Base-by-base conservation (phyloP, 2,113 vertebrate genomes). In the Charadrius vociferus region DNA sequence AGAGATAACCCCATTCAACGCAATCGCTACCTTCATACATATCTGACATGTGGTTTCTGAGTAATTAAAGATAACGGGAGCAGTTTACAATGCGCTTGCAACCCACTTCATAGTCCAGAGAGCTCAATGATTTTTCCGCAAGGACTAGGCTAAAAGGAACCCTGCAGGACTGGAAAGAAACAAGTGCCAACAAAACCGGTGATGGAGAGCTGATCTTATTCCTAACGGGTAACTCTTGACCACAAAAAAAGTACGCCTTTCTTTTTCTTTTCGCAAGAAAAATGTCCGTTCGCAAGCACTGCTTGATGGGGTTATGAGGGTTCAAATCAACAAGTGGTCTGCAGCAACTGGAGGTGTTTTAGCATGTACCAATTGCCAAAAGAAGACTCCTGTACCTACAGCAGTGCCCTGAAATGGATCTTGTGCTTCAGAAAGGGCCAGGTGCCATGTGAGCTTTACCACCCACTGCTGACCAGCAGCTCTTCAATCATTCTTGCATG, bases 41-140 rank as follows among this genome's bases (percentile, higher is more conserved):
- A 87, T 85, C 72, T 93, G 96, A 97, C 97, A 97, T 97, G 98
- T 75, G 96, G 91, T 93, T 97, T 95, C 68, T 37, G 82, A 95
- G 93, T 97, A 98, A 98, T 97, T 97, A 97, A 98, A 97, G 94
- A 89, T 84, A 97, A 95, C 36, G 11, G 86, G 95, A 97, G 89
- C 91, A 93, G 94, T 96, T 96, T 96, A 98, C 87, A 95, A 88
- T 78, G 86, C 41, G 90, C 93, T 97, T 95, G 92, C 41, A 93
- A 93, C 68, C 63, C 67, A 91, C 91, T 95, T 96, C 79, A 93
- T 32, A 37, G 77, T 68, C 72, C 82, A 65, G 86, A 80, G 67
- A 43, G 34, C 90, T 95, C 93, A 81, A 50, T 71, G 82, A 67
- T 95, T 96, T 94, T 94, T 80, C 70, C 56, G 7, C 37, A 81